Evolutionary conservation across 1,140 invertebrate species (phyloP).

Genomic region (Brachionus calyciflorus): DNA sequence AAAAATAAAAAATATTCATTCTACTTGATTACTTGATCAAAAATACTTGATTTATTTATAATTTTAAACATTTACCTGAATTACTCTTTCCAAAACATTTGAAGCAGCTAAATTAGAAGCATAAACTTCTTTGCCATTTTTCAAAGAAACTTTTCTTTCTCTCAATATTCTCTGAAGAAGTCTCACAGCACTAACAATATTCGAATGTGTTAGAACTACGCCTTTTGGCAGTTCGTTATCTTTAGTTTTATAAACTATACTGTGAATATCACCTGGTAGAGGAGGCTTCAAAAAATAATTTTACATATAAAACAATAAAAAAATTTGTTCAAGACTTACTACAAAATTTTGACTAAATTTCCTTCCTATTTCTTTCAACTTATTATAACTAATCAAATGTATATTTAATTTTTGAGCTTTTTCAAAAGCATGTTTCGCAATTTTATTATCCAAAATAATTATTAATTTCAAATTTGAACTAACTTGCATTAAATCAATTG

Average conservation of each 20-base stretch:
- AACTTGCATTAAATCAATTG: slow-evolving; percentile 11
- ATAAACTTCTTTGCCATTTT: not conserved
- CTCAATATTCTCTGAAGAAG: not conserved
- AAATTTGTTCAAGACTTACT: not conserved
- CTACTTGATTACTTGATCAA: no score
- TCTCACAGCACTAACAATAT: not conserved
- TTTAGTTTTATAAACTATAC: not conserved
- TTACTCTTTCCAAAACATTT: not conserved
- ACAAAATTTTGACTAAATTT: not conserved
- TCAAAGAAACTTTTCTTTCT: not conserved
- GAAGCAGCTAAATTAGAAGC: not conserved
- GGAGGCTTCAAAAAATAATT: not conserved
- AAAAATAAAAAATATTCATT: not conserved
- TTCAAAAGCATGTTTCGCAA: not conserved
- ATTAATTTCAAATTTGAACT: not conserved
- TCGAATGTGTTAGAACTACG: not conserved
- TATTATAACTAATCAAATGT: not conserved
- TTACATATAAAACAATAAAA: not conserved
- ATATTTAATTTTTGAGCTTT: not conserved
- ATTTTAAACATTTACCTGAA: slow-evolving; percentile 14
- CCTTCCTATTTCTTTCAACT: not conserved
- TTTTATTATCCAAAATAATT: not conserved
- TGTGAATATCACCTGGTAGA: not conserved
- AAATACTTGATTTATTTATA: no score
- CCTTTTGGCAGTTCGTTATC: not conserved